These are phyloP conservation scores for Hirundo rustica DNA, from an alignment of 2,797 vertebrate genomes.

Conservation along the genomic window DNA sequence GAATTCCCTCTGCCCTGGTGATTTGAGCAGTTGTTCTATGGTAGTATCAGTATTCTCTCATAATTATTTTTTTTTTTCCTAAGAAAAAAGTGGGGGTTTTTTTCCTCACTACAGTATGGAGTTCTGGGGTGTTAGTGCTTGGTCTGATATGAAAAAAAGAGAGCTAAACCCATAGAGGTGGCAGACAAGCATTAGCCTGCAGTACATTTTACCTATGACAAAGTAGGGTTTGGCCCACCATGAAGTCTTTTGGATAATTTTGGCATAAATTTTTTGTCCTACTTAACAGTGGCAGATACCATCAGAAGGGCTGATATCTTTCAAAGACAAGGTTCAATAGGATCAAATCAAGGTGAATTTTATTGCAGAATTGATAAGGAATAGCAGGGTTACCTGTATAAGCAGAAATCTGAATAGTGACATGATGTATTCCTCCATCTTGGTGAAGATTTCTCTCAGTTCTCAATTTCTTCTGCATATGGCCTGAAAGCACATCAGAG, in stretches of 20 bases:
- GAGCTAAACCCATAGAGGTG: background rate
- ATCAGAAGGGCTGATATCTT: background rate
- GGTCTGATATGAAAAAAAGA: background rate
- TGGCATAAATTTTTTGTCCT: background rate
- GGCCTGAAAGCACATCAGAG: background rate
- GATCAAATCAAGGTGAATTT: background rate
- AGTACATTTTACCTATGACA: background rate
- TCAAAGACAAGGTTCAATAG: background rate
- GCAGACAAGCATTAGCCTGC: background rate
- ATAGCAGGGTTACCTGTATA: background rate
- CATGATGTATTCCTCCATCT: background rate
- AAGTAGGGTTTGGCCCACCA: background rate
- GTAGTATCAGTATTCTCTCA: background rate
- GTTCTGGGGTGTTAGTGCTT: background rate
- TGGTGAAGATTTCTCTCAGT: background rate
- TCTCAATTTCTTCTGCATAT: background rate
- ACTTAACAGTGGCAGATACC: background rate
- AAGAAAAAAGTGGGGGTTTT: background rate
- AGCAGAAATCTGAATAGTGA: background rate
- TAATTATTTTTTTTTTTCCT: background rate
- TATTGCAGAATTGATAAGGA: background rate
- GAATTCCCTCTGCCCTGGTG: background rate
- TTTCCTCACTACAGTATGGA: background rate
- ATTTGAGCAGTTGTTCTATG: background rate
- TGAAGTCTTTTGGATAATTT: background rate